These are phyloP conservation scores for Phyllopteryx taeniolatus DNA, from an alignment of 2,113 vertebrate species.

Conservation along the genomic window DNA sequence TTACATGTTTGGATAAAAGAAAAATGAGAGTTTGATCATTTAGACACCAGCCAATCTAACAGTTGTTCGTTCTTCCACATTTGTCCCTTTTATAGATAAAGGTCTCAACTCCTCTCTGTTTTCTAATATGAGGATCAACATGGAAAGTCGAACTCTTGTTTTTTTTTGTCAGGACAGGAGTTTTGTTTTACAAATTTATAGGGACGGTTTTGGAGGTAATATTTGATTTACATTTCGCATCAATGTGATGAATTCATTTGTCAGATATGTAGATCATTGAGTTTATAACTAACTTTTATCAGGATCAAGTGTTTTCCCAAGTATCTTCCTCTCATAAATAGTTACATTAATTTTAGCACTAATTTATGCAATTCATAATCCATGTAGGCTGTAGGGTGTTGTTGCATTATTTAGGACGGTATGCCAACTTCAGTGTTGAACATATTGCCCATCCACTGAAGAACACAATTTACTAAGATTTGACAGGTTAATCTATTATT, in stretches of 20 bases:
- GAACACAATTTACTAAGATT: background rate
- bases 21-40: background rate
- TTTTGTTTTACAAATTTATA: background rate
- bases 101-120: background rate
- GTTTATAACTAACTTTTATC: background rate
- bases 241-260: conserved; percentile 38
- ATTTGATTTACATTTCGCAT: conserved; percentile 20
- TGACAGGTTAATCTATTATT: conserved; percentile 20
- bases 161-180: background rate
- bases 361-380: conserved; percentile 4
- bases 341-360: background rate
- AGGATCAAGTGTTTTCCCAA: background rate
- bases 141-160: background rate
- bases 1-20: background rate
- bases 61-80: background rate
- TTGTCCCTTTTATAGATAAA: background rate
- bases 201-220: background rate
- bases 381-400: background rate
- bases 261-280: background rate
- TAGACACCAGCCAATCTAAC: background rate
- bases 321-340: conserved; percentile 8
- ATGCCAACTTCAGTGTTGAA: background rate
- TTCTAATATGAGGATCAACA: background rate
- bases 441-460: conserved; percentile 7
- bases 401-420: background rate